Percentiles rank a stretch among this genome's conserved stretches.
phyloP scores from a whole-genome alignment of 1,140 invertebrate genomes.

The Lasaia peninsularis region DNA sequence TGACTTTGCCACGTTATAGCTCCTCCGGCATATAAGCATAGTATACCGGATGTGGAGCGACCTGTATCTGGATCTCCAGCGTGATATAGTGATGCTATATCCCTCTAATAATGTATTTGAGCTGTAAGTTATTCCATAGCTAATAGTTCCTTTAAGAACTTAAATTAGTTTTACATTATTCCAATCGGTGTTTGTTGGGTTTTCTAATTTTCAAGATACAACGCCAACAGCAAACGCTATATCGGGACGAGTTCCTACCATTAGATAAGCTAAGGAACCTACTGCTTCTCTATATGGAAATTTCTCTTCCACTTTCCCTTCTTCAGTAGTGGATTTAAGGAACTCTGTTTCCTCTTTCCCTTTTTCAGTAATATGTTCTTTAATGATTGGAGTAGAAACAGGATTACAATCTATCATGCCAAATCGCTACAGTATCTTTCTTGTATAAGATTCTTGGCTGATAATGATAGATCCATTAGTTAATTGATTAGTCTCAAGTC shows the following conservation, averaged over 20 bases:
- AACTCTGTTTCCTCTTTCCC: too few species aligned
- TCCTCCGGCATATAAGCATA: not conserved
- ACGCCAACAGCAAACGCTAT: conserved; percentile 39
- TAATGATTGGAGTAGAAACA: too few species aligned
- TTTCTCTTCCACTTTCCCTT: too few species aligned
- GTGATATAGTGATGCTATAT: not conserved
- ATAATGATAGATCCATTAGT: too few species aligned
- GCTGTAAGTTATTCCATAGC: too few species aligned
- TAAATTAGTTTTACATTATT: not conserved
- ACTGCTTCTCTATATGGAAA: conserved; percentile 32
- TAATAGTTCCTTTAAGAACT: conserved; percentile 1
- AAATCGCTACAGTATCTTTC: too few species aligned
- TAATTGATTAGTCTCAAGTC: too few species aligned
- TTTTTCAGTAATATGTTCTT: too few species aligned
- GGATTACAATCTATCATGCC: too few species aligned
- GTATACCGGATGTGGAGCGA: not conserved
- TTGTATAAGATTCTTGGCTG: too few species aligned
- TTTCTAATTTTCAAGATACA: conserved; percentile 49
- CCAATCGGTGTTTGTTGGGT: conserved; percentile 28
- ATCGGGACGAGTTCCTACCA: conserved; percentile 60
- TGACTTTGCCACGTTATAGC: conserved; percentile 29
- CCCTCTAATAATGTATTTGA: too few species aligned
- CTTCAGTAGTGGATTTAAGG: too few species aligned
- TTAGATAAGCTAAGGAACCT: conserved; percentile 52
- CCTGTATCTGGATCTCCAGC: not conserved